Evolutionary conservation across 2,888 invertebrate species (phyloP), one percentile per base, ranked within the genome.

Genomic region (Suillia variegata): DNA sequence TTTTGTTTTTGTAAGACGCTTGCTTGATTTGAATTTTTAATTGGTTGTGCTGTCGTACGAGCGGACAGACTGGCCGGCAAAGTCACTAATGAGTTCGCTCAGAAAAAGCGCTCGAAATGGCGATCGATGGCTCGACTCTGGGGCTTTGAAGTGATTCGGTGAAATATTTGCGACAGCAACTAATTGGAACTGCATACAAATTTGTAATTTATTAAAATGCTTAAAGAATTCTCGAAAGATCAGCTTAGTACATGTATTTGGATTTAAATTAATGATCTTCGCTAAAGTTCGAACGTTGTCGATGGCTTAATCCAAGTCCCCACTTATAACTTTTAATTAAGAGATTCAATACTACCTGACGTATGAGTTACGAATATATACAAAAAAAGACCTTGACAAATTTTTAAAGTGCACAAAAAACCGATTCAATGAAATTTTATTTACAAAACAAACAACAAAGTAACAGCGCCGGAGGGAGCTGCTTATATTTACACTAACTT

Each of bases 11-110:
- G 8, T n/a, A 12, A 12, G 69, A 70, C 67, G 69, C 73, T 69
- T 38, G 56, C 54, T 57, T 75, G 69, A 74, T 74, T 75, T 73
- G 72, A 73, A 74, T 73, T 73, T 68, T 74, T 74, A 75, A 74
- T 74, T 74, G 68, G 70, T 65, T 67, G 62, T n/a, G n/a, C n/a
- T n/a, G n/a, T n/a, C n/a, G n/a, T n/a, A n/a, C n/a, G n/a, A n/a
- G n/a, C n/a, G n/a, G n/a, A n/a, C n/a, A n/a, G 38, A 6, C 15
- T 4, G 12, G 8, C n/a, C n/a, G 8, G 38, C 15, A 38, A n/a
- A 13, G 15, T 38, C 38, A n/a, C 38, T n/a, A 38, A 38, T 38
- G 8, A 38, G 15, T 38, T 6, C 15, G 38, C 38, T n/a, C 12
- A 4, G 38, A 12, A 6, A 6, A n/a, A 31, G 31, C 31, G 6